These are phyloP conservation scores for Odontomachus brunneus DNA, from an alignment of 1,140 invertebrate species.

Conservation along the genomic window DNA sequence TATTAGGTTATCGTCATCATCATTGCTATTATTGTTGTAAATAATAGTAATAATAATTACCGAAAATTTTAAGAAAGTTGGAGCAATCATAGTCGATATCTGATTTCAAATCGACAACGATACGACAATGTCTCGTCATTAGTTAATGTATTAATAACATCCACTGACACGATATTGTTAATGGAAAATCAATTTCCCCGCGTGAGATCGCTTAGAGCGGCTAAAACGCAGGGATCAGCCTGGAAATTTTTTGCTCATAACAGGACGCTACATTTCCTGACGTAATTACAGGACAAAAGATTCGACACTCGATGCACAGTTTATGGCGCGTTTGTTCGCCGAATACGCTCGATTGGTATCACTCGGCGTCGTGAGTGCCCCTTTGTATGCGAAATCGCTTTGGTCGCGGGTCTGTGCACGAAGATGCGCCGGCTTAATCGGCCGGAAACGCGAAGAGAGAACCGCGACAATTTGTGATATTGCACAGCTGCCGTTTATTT, in stretches of 20 bases:
- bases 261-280: not conserved
- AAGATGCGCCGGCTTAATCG: slow-evolving; percentile 26
- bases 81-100: too few species aligned
- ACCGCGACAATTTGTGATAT: slow-evolving; percentile 59
- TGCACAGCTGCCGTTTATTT: slow-evolving; percentile 52
- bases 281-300: not conserved
- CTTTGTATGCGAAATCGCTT: slow-evolving; percentile 32
- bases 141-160: too few species aligned
- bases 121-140: too few species aligned
- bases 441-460: slow-evolving; percentile 48
- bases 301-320: not conserved
- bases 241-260: not conserved
- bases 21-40: too few species aligned
- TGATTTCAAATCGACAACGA: too few species aligned
- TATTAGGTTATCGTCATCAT: too few species aligned
- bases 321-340: slow-evolving; percentile 12
- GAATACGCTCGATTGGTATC: slow-evolving; percentile 1
- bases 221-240: not conserved
- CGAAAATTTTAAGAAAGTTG: too few species aligned
- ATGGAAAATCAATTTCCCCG: too few species aligned
- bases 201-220: not conserved
- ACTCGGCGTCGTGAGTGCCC: slow-evolving; percentile 11
- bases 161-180: too few species aligned
- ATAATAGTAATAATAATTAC: too few species aligned
- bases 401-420: not conserved